These are phyloP conservation scores for Ricordea florida DNA, from an alignment of 92 coral and sea anemone species.

Conservation along the genomic window DNA sequence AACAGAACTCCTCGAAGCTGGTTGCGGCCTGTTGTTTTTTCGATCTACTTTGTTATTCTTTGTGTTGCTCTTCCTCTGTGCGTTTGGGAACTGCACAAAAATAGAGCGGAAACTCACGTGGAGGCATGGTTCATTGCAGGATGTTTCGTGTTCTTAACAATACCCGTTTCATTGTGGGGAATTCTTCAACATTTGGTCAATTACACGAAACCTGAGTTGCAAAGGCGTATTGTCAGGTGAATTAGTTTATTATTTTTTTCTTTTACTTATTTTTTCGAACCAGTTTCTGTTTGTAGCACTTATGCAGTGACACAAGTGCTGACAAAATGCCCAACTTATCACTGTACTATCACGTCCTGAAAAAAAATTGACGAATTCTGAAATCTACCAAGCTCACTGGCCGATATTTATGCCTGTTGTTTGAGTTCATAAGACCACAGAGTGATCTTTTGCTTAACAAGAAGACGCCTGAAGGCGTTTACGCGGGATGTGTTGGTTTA, in stretches of 20 bases:
- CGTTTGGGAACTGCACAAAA: conserved; percentile 87
- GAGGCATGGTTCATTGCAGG: conserved; percentile 95
- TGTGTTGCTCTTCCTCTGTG: conserved; percentile 89
- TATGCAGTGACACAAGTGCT: too few species aligned
- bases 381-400: too few species aligned
- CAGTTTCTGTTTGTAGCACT: too few species aligned
- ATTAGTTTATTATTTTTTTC: too few species aligned
- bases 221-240: conserved; percentile 85
- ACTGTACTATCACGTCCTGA: too few species aligned
- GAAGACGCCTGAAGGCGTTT: too few species aligned
- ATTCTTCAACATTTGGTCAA: conserved; percentile 89
- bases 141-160: conserved; percentile 85
- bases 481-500: too few species aligned
- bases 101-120: conserved; percentile 79
- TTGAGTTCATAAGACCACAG: too few species aligned
- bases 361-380: too few species aligned
- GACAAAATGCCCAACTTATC: too few species aligned
- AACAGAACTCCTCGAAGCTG: conserved; percentile 66
- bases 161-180: conserved; percentile 88
- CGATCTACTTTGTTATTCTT: conserved; percentile 64
- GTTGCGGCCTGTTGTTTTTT: conserved; percentile 81
- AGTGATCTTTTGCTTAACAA: too few species aligned
- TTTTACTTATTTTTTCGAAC: not conserved
- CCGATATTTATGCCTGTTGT: too few species aligned
- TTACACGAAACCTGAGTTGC: conserved; percentile 91